Conservation (phyloP, 2,113 vertebrate genomes). For the Crotalus tigris region DNA sequence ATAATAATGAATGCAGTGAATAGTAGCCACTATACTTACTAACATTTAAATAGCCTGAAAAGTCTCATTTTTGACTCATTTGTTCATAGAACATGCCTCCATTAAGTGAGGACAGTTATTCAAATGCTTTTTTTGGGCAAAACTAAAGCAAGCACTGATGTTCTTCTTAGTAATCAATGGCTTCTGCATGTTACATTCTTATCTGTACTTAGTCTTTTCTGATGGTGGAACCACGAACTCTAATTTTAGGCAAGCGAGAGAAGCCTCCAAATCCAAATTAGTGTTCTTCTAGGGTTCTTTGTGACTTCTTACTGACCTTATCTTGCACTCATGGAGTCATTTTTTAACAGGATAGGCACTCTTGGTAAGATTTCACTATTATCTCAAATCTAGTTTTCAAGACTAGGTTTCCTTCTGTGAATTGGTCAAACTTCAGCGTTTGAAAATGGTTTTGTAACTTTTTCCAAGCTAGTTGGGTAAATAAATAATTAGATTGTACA, state of each 20-base stretch:
- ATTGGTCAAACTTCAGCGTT: not conserved
- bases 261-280: not conserved
- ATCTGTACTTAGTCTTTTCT: not conserved
- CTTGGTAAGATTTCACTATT: not conserved
- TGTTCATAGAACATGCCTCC: not conserved
- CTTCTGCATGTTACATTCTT: not conserved
- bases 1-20: not conserved
- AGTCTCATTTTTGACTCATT: not conserved
- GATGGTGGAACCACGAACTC: not conserved
- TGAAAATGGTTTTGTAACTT: not conserved
- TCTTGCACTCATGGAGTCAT: not conserved
- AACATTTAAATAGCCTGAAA: not conserved
- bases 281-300: not conserved
- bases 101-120: not conserved
- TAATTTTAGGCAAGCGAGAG: not conserved
- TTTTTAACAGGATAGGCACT: not conserved
- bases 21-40: not conserved
- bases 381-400: not conserved
- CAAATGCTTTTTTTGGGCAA: not conserved
- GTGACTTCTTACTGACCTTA: not conserved
- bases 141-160: not conserved
- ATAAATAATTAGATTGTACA: not conserved
- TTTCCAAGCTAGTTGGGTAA: not conserved
- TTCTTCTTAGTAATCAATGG: not conserved
- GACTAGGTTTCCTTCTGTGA: not conserved